Conservation (phyloP, 2,797 vertebrate species). For the Rhodeus uyekii region DNA sequence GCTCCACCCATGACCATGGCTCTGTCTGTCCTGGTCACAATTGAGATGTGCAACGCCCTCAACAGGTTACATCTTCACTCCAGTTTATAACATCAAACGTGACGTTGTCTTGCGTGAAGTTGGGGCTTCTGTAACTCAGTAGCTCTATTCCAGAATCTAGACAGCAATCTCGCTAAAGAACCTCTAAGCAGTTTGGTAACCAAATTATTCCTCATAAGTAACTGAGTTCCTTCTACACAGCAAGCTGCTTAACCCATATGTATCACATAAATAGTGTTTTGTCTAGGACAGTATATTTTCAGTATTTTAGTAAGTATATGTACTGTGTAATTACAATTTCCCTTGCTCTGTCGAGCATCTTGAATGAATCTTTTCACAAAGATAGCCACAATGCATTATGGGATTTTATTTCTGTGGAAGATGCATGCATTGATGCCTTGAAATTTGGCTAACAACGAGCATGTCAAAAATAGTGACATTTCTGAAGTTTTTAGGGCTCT, state of each 20-base stretch:
- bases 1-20: constrained; percentile 94
- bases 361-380: neutral
- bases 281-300: neutral
- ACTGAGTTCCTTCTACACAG: neutral
- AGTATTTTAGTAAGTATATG: neutral
- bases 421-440: no score
- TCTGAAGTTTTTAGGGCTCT: no score
- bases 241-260: neutral
- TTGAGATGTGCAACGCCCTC: constrained; percentile 95
- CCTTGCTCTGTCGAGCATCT: neutral
- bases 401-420: neutral
- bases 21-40: constrained; percentile 93
- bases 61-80: constrained; percentile 79
- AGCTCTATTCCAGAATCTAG: neutral
- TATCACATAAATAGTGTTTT: neutral
- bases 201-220: neutral
- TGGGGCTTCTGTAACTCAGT: neutral
- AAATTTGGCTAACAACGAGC: no score
- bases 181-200: neutral
- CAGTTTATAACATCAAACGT: neutral
- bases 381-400: neutral
- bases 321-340: neutral
- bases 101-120: neutral
- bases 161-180: neutral
- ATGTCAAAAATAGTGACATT: no score